Evolutionary conservation across 2,797 vertebrate species (phyloP).

Genomic region (Xyrichtys novacula): DNA sequence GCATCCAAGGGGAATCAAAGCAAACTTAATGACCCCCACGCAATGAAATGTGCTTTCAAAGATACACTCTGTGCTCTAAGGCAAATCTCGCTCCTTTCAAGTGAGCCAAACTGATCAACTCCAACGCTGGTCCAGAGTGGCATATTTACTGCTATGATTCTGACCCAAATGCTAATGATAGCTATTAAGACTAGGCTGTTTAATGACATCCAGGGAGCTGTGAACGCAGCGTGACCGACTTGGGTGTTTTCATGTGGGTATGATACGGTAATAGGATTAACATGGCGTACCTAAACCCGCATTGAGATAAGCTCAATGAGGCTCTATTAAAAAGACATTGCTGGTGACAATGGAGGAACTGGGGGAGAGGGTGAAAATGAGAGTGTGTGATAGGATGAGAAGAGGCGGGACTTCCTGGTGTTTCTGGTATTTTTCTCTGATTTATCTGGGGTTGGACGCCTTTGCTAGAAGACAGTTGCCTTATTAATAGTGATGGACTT

Average conservation of each 20-base stretch:
- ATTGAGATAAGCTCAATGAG: slow-evolving; percentile 81
- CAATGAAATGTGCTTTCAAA: slow-evolving; percentile 49
- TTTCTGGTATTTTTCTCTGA: no score
- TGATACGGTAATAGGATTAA: slow-evolving; percentile 82
- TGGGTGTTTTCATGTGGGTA: slow-evolving; percentile 75
- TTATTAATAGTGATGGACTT: no score
- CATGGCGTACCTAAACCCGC: slow-evolving; percentile 81
- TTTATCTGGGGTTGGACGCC: no score
- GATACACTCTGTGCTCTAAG: slow-evolving; percentile 41
- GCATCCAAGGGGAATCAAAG: slow-evolving; percentile 41
- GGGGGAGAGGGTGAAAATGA: slow-evolving; percentile 33
- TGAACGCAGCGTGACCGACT: slow-evolving; percentile 72
- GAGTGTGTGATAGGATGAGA: slow-evolving; percentile 32
- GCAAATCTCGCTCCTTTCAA: slow-evolving; percentile 51
- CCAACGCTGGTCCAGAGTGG: slow-evolving; percentile 44
- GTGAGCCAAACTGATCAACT: slow-evolving; percentile 64
- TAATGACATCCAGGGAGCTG: slow-evolving; percentile 75
- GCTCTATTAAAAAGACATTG: slow-evolving; percentile 75
- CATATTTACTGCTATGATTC: slow-evolving; percentile 66
- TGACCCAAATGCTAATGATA: slow-evolving; percentile 80
- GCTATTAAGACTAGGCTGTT: slow-evolving; percentile 72
- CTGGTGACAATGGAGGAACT: slow-evolving; percentile 60
- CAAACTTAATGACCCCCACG: slow-evolving; percentile 38
- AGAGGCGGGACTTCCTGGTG: neutral
- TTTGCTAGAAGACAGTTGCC: no score